These are phyloP conservation scores for Hirtodrosophila confusa DNA, from an alignment of 2,888 invertebrate genomes.

Conservation along the genomic window DNA sequence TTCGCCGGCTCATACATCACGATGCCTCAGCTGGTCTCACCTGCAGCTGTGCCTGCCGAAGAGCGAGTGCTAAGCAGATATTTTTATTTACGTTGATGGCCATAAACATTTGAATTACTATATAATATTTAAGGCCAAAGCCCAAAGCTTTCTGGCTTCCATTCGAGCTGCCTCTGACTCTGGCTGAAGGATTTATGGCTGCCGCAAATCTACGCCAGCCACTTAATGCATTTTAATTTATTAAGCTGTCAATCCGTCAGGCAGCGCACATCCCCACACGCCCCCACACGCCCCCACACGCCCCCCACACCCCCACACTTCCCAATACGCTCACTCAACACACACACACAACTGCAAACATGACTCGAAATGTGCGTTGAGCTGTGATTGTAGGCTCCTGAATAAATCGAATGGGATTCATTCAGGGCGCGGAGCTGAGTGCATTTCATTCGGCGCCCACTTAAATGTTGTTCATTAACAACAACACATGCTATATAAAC, in stretches of 20 bases:
- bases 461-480: constrained; percentile 54
- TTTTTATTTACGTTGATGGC: constrained; percentile 78
- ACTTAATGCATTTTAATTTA: constrained; percentile 79
- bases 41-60: constrained; percentile 40
- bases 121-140: constrained; percentile 71
- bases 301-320: constrained; percentile 9
- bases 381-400: neutral
- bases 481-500: constrained; percentile 1
- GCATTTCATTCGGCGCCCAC: constrained; percentile 36
- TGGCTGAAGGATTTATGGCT: constrained; percentile 69
- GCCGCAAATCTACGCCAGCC: constrained; percentile 70
- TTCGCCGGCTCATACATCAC: constrained; percentile 56
- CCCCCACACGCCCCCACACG: neutral
- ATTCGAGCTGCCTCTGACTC: constrained; percentile 17
- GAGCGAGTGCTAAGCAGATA: constrained; percentile 61
- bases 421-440: constrained; percentile 3
- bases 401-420: constrained; percentile 1
- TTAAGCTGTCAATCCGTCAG: constrained; percentile 73
- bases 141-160: constrained; percentile 29
- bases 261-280: neutral
- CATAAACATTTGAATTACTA: constrained; percentile 79
- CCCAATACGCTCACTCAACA: neutral
- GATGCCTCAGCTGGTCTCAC: constrained; percentile 29
- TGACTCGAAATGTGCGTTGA: neutral
- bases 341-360: neutral